phyloP scores from a whole-genome alignment of 2,113 vertebrate genomes.

The Choloepus hoffmanni region DNA sequence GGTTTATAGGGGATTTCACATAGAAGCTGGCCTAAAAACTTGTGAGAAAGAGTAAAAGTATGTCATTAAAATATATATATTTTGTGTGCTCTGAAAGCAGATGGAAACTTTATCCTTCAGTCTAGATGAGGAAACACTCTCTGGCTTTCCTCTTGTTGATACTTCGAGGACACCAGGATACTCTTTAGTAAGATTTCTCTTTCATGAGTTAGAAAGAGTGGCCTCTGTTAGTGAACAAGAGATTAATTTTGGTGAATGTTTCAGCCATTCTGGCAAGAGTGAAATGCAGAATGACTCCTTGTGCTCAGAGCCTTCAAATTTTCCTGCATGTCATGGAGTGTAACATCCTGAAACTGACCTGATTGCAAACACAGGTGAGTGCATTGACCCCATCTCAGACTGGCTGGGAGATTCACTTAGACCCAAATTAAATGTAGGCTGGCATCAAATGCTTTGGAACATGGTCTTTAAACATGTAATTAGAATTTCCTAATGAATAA shows the following conservation, averaged over 20 bases:
- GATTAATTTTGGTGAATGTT: background rate
- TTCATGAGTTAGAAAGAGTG: background rate
- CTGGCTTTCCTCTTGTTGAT: background rate
- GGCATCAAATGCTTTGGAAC: background rate
- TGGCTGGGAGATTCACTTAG: background rate
- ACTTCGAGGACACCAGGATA: background rate
- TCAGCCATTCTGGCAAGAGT: no score
- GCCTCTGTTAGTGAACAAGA: background rate
- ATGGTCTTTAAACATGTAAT: background rate
- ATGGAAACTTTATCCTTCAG: no score
- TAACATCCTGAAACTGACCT: background rate
- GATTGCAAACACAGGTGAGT: rapidly evolving
- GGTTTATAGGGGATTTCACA: background rate
- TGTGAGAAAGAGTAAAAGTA: background rate
- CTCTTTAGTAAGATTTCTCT: no score
- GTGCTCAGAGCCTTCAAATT: background rate
- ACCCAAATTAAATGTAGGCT: no score
- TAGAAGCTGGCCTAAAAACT: background rate
- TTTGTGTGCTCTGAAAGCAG: background rate
- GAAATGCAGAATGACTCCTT: no score
- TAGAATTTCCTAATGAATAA: background rate
- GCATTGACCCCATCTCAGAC: no score
- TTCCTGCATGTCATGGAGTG: background rate
- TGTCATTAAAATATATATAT: background rate
- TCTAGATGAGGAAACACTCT: background rate